Base-by-base conservation (phyloP, 1,140 invertebrate species). In the Orius insidiosus region DNA sequence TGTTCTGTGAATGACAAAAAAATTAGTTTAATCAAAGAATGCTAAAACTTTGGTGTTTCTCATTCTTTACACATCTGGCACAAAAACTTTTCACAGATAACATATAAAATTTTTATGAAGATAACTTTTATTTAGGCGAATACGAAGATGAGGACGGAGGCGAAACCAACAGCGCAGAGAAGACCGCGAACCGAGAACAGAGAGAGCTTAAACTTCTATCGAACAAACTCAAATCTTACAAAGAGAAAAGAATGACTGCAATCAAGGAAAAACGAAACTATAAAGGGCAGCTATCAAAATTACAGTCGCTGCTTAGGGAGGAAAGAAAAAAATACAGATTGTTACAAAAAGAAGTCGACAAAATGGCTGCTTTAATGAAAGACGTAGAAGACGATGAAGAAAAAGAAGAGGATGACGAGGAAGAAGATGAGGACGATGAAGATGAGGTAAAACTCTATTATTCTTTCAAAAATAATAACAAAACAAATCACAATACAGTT, bases 311-410 rank as follows among this genome's bases (percentile, higher is more conserved):
- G 45, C 67, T 87, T 7, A 80, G 76, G 45, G 57, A 59, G 9
- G 62, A 63, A 32, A 63, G 60, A 46, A 60, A 59, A 44, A 59
- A 59, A 35, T 60, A 62, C 43, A 63, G 63, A 52, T n/a, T 53
- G 2, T 59, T 89, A 30, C 81, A 87, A 59, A 84, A 83, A 53
- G 84, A 89, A 65, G 81, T 87, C 3, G 80, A 86, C 54, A 86
- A 86, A 65, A 86, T 89, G 82, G 82, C 82, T 0, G 76, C 75
- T 11, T 66, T 85, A 47, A 80, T 87, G 75, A 81, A 78, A 48
- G 78, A 82, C 53, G 70, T 70, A 2, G 77, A 78, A 9, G 78
- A 80, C n/a, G 77, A 81, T 3, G 74, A 72, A n/a, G 68, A 63
- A 1, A 64, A 63, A 5, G 61, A 68, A 7, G 62, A 68, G 2